Evolutionary conservation across 2,797 vertebrate genomes (phyloP).

Genomic region (Craterocephalus amniculus): DNA sequence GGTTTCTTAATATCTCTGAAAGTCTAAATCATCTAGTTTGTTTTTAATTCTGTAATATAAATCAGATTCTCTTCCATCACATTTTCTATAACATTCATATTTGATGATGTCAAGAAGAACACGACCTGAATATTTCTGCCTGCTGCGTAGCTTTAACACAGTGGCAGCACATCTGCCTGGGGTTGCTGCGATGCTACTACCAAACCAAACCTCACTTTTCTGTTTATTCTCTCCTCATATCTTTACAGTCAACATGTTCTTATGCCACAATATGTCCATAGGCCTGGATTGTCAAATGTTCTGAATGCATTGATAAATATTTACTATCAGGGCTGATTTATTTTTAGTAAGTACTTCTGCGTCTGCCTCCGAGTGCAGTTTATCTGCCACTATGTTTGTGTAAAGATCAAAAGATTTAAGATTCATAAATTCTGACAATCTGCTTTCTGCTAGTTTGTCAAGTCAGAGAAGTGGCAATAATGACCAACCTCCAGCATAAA

Average conservation of each 20-base stretch:
- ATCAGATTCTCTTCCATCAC: neutral
- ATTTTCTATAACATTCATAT: neutral
- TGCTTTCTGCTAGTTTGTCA: conserved; percentile 37
- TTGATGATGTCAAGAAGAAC: neutral
- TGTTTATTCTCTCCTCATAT: conserved; percentile 29
- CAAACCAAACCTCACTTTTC: conserved; percentile 19
- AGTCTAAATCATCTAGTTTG: conserved; percentile 25
- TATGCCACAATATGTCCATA: conserved; percentile 27
- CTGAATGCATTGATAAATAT: conserved; percentile 36
- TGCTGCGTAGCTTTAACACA: neutral
- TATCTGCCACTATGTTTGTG: conserved; percentile 55
- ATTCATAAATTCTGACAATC: conserved; percentile 50
- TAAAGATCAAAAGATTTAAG: conserved; percentile 58
- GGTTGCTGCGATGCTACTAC: neutral
- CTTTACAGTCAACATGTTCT: conserved; percentile 15
- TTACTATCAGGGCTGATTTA: conserved; percentile 36
- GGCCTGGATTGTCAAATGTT: conserved; percentile 33
- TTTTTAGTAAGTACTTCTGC: conserved; percentile 20
- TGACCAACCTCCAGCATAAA: conserved; percentile 57
- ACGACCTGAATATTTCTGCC: neutral
- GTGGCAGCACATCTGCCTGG: neutral
- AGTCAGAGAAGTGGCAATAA: conserved; percentile 60
- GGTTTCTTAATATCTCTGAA: neutral
- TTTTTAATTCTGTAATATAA: conserved; percentile 21
- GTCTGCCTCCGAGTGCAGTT: conserved; percentile 31